Evolutionary conservation across 2,113 vertebrate genomes (phyloP).

Genomic region (Tonatia bakeri): DNA sequence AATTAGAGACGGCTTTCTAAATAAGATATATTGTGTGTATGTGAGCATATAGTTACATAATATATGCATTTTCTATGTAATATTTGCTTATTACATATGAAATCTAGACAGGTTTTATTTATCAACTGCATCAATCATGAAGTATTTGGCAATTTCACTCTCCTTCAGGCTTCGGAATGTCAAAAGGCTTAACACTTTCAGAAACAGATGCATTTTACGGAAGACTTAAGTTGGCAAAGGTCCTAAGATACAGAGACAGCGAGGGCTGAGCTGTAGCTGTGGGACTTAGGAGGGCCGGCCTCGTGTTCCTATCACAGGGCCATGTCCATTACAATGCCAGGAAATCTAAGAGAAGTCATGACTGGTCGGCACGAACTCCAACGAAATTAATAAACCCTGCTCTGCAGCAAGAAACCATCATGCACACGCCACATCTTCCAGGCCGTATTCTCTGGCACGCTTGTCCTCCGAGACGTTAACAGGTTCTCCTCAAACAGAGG

Average conservation of each 20-base stretch:
- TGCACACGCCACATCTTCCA: not conserved
- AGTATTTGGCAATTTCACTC: not conserved
- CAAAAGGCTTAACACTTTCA: not conserved
- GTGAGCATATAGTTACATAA: not conserved
- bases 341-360: not conserved
- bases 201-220: not conserved
- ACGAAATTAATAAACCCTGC: not conserved
- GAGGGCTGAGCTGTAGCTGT: not conserved
- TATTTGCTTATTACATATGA: not conserved
- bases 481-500: not conserved
- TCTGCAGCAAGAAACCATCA: not conserved
- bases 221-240: not conserved
- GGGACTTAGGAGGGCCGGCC: not conserved
- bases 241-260: not conserved
- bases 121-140: not conserved
- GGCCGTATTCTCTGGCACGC: not conserved
- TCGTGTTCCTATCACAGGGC: not conserved
- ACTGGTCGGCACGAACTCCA: not conserved
- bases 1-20: not conserved
- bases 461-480: not conserved
- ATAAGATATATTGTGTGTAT: not conserved
- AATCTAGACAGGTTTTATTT: not conserved
- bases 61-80: not conserved
- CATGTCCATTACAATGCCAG: not conserved
- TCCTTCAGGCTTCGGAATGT: not conserved